phyloP scores from a whole-genome alignment of 2,113 vertebrate species.

The Corydoras maculifer region DNA sequence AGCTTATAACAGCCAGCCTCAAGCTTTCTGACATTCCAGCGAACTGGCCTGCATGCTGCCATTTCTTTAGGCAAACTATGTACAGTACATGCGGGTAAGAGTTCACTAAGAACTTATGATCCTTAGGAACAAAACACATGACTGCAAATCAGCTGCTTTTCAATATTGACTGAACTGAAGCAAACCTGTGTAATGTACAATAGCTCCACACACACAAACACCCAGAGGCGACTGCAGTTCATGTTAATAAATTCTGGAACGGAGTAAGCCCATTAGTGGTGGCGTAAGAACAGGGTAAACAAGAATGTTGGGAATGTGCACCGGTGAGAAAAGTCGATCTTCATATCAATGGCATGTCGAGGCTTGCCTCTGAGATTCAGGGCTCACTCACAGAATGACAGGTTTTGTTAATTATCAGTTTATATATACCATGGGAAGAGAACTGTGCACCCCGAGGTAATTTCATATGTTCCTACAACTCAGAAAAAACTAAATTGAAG shows the following conservation, averaged over 20 bases:
- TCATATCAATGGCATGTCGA: constrained; percentile 28
- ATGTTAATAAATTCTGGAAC: too few relatives aligned
- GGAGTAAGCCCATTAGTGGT: too few relatives aligned
- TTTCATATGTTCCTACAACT: too few relatives aligned
- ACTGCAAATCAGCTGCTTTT: constrained; percentile 17
- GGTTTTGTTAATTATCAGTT: too few relatives aligned
- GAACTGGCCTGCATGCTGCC: neutral
- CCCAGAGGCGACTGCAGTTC: neutral
- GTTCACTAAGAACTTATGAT: neutral
- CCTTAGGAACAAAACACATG: neutral
- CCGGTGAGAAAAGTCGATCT: constrained; percentile 2
- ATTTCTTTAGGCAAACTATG: too few relatives aligned
- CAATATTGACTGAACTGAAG: constrained; percentile 17
- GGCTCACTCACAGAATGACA: too few relatives aligned
- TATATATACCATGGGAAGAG: too few relatives aligned
- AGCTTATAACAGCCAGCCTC: neutral
- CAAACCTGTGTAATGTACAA: constrained; percentile 1
- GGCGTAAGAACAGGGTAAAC: neutral
- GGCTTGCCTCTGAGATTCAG: constrained; percentile 26
- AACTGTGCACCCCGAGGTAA: too few relatives aligned
- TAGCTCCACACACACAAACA: neutral
- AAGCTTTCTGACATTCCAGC: constrained; percentile 17
- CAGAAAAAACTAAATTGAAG: too few relatives aligned
- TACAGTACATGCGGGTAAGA: too few relatives aligned
- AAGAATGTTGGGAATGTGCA: constrained; percentile 51